phyloP scores from a whole-genome alignment of 2,888 invertebrate genomes.

The Melinopterus prodromus region DNA sequence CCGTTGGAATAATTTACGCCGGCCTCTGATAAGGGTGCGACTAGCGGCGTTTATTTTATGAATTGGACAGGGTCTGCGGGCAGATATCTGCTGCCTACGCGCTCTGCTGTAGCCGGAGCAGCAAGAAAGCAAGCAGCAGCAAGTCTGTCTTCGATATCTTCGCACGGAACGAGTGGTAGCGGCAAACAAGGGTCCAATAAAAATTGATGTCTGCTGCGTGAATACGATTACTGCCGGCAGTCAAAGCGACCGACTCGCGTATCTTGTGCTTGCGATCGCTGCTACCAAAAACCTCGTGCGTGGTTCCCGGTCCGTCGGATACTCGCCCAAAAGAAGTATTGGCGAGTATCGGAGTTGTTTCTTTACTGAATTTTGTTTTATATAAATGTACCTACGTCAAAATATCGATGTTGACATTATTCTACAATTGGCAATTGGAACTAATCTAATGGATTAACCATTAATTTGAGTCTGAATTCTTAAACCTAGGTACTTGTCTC shows the following conservation, averaged over 20 bases:
- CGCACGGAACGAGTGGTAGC: constrained; percentile 7
- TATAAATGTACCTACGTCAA: too few relatives aligned
- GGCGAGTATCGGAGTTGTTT: neutral
- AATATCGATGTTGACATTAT: too few relatives aligned
- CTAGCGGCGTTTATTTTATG: neutral
- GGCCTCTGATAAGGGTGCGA: neutral
- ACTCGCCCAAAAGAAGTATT: neutral
- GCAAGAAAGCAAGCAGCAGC: neutral
- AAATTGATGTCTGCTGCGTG: constrained; percentile 43
- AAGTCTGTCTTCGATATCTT: neutral
- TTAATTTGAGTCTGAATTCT: too few relatives aligned
- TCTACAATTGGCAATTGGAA: too few relatives aligned
- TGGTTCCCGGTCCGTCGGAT: neutral
- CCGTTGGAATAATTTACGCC: neutral
- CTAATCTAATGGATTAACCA: too few relatives aligned
- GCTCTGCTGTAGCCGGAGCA: neutral
- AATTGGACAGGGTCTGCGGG: neutral
- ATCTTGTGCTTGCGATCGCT: constrained; percentile 42
- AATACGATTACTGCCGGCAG: constrained; percentile 41
- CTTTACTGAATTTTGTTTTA: neutral
- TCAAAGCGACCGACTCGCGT: constrained; percentile 41
- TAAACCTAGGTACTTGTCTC: too few relatives aligned
- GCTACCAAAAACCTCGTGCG: constrained; percentile 38
- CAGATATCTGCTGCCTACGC: neutral
- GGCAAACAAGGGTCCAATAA: constrained; percentile 40